phyloP scores from a whole-genome alignment of 2,888 invertebrate species.

The Ormia ochracea region DNA sequence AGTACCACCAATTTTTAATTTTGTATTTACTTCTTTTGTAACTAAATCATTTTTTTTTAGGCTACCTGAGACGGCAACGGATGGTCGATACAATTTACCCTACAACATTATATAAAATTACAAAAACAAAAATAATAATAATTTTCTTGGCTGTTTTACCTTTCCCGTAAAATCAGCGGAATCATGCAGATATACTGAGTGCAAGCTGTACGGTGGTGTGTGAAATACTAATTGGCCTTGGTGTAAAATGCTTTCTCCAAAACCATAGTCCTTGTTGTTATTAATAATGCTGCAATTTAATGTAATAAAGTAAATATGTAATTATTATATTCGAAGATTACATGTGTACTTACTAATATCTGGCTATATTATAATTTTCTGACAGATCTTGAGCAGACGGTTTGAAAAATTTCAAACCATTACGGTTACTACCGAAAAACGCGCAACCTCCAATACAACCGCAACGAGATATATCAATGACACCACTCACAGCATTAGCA shows the following conservation, averaged over 20 bases:
- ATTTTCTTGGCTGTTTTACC: conserved; percentile 41
- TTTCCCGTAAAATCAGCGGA: conserved; percentile 77
- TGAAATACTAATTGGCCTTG: conserved; percentile 91
- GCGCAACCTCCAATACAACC: conserved; percentile 96
- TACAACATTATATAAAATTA: conserved; percentile 6
- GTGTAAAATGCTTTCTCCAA: conserved; percentile 95
- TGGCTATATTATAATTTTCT: conserved; percentile 89
- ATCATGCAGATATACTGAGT: conserved; percentile 86
- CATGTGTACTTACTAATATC: conserved; percentile 73
- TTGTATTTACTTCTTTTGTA: conserved; percentile 69
- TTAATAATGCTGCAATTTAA: conserved; percentile 81
- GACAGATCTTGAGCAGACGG: conserved; percentile 87
- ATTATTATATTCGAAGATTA: background rate
- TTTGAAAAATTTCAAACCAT: conserved; percentile 92
- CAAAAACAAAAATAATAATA: too few relatives aligned
- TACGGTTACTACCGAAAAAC: conserved; percentile 95
- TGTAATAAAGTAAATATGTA: too few relatives aligned
- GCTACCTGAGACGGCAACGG: conserved; percentile 72
- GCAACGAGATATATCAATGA: conserved; percentile 83
- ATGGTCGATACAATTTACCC: conserved; percentile 73
- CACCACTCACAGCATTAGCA: conserved; percentile 76
- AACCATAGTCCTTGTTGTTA: conserved; percentile 89
- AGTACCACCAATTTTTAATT: conserved; percentile 70
- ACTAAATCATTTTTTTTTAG: conserved; percentile 71
- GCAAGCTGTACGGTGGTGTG: conserved; percentile 89